Evolutionary conservation across 2,113 vertebrate species (phyloP).

Genomic region (Raja brachyura): DNA sequence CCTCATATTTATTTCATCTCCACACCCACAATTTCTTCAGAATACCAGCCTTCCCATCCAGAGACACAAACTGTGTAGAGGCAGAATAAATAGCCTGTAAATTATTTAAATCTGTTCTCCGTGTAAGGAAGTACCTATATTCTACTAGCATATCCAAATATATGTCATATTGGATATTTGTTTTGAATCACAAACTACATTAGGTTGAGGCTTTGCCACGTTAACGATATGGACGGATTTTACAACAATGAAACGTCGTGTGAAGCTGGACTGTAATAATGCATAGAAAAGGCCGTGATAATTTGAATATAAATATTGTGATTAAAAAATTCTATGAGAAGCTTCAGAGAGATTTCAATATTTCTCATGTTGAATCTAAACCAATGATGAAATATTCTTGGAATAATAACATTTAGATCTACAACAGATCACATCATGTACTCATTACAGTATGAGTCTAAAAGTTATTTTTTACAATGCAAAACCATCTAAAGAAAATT

Average conservation of each 20-base stretch:
- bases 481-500: background rate
- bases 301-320: background rate
- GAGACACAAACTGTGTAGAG: too few relatives aligned
- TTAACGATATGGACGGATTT: background rate
- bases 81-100: background rate
- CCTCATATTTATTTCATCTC: background rate
- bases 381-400: background rate
- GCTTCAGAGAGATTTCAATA: background rate
- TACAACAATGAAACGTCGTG: background rate
- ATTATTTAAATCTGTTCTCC: background rate
- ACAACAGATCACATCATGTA: background rate
- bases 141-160: background rate
- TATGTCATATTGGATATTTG: background rate
- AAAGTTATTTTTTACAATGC: background rate
- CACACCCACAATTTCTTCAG: too few relatives aligned
- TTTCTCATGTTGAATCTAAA: background rate
- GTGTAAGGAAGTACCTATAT: background rate
- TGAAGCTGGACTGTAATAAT: background rate
- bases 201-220: background rate
- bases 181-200: background rate
- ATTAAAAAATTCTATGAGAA: background rate
- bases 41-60: too few relatives aligned
- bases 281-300: background rate
- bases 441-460: background rate
- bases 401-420: background rate